Percentiles rank a stretch among this genome's conserved stretches.
Conservation (phyloP, 2,888 invertebrate species). For the Glomeris marginata region DNA sequence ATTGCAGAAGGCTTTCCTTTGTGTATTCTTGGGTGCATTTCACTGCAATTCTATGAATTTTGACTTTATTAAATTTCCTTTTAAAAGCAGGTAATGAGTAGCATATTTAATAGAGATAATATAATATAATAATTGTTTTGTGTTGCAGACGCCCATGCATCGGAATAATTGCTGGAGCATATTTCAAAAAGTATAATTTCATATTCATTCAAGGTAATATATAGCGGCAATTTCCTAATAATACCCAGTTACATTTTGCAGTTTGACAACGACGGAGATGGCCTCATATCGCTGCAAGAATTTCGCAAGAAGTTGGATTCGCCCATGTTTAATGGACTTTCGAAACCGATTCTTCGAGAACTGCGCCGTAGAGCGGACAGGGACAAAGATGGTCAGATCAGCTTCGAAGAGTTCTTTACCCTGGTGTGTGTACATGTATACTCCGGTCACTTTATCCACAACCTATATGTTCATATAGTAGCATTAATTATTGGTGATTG, state of each 20-base stretch:
- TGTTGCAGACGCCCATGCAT: too few species aligned
- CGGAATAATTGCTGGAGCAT: too few species aligned
- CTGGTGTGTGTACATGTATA: neutral
- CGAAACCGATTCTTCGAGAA: neutral
- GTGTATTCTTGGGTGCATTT: too few species aligned
- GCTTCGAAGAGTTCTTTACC: constrained; percentile 3
- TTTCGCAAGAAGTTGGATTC: neutral
- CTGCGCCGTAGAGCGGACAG: neutral
- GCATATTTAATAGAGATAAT: too few species aligned
- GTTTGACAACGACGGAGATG: constrained; percentile 8
- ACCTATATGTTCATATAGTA: neutral
- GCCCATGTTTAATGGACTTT: neutral
- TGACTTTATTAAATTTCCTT: too few species aligned
- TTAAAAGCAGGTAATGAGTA: too few species aligned
- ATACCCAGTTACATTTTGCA: neutral
- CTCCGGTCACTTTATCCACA: neutral
- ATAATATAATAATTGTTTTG: too few species aligned
- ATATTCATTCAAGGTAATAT: too few species aligned
- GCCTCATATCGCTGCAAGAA: constrained; percentile 3
- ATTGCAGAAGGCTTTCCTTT: too few species aligned
- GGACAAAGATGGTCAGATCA: neutral
- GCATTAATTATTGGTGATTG: neutral
- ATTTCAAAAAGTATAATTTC: too few species aligned
- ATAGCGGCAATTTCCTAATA: too few species aligned
- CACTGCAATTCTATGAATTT: too few species aligned